phyloP scores from a whole-genome alignment of 2,113 vertebrate species.

The Takifugu flavidus region DNA sequence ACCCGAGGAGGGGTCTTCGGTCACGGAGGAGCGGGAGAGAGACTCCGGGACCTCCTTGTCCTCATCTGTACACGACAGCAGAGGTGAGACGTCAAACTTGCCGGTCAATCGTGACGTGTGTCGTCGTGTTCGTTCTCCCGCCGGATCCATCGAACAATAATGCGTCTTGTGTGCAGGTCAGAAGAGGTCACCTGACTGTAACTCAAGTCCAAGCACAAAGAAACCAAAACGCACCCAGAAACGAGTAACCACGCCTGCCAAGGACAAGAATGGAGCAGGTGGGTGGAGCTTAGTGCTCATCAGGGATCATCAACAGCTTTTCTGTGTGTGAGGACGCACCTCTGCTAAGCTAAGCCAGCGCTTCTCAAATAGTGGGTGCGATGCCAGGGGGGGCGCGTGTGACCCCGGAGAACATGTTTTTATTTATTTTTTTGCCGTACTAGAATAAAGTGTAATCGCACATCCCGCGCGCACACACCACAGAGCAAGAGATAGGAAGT shows the following conservation, averaged over 20 bases:
- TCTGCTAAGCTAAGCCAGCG: neutral
- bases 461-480: too few species aligned
- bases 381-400: too few species aligned
- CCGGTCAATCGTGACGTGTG: too few species aligned
- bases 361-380: too few species aligned
- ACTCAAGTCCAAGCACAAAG: constrained; percentile 81
- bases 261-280: constrained; percentile 96
- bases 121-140: too few species aligned
- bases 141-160: too few species aligned
- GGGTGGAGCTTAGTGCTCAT: neutral
- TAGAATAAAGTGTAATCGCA: too few species aligned
- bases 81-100: constrained; percentile 69
- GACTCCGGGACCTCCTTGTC: constrained; percentile 78
- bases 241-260: constrained; percentile 75
- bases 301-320: too few species aligned
- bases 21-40: constrained; percentile 76
- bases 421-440: too few species aligned
- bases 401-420: too few species aligned
- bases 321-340: neutral
- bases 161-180: constrained; percentile 76
- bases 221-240: constrained; percentile 95
- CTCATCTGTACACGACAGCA: constrained; percentile 79
- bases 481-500: too few species aligned
- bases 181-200: constrained; percentile 85
- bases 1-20: constrained; percentile 81